A percentile compares a stretch with the other conserved stretches of the same genome.
Evolutionary conservation across 2,113 vertebrate species (phyloP).

Genomic region (Podarcis raffonei): DNA sequence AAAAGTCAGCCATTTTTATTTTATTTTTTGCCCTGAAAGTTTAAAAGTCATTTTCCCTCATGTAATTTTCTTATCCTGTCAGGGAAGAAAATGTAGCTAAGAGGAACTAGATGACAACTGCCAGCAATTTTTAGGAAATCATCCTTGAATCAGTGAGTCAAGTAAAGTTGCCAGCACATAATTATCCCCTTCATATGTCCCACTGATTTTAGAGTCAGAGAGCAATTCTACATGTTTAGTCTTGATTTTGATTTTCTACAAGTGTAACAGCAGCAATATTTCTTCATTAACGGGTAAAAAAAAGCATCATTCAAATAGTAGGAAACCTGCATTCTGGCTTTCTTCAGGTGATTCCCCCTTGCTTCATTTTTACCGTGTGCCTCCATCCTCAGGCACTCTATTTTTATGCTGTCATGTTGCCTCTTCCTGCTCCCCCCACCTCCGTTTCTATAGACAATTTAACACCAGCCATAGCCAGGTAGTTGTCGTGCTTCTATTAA

Average conservation of each 20-base stretch:
- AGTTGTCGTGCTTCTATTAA: conserved; percentile 16
- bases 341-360: conserved; percentile 20
- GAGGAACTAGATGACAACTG: conserved; percentile 1
- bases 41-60: conserved; percentile 9
- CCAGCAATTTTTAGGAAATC: conserved; percentile 35
- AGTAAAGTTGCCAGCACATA: conserved; percentile 47
- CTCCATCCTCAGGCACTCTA: background rate
- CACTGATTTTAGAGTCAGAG: conserved; percentile 48
- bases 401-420: conserved; percentile 2
- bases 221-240: conserved; percentile 43
- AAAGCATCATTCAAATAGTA: conserved; percentile 14
- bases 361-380: background rate
- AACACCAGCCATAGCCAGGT: background rate
- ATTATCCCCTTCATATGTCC: conserved; percentile 41
- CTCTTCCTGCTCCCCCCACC: background rate
- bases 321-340: background rate
- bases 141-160: conserved; percentile 40
- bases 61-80: conserved; percentile 20
- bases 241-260: conserved; percentile 47
- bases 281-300: conserved; percentile 34
- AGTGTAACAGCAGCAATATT: conserved; percentile 22
- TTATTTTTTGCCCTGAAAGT: background rate
- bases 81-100: conserved; percentile 15
- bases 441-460: conserved; percentile 20
- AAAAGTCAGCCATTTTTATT: background rate